phyloP scores from a whole-genome alignment of 2,797 vertebrate species.

The Enteromius radiatus region DNA sequence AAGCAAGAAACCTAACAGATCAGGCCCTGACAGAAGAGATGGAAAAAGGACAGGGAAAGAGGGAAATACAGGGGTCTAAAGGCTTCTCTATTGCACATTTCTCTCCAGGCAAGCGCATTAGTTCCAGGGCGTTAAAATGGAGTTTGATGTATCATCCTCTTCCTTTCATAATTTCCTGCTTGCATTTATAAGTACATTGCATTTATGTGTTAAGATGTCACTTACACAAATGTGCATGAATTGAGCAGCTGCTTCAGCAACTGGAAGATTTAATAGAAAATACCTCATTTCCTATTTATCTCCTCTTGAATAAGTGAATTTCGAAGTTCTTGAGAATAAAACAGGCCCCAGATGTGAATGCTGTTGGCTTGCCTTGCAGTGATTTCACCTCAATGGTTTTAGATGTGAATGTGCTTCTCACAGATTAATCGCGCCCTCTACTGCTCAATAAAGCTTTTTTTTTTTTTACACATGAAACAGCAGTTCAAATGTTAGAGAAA shows the following conservation, averaged over 20 bases:
- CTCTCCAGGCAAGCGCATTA: constrained; percentile 40
- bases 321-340: constrained; percentile 1
- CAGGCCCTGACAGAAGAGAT: constrained; percentile 28
- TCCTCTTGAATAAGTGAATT: neutral
- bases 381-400: neutral
- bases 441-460: neutral
- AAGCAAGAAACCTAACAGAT: neutral
- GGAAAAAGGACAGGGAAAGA: constrained; percentile 18
- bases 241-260: neutral
- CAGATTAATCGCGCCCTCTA: constrained; percentile 31
- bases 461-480: neutral
- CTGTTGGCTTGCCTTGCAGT: neutral
- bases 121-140: constrained; percentile 46
- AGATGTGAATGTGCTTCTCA: neutral
- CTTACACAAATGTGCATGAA: neutral
- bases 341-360: constrained; percentile 10
- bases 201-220: neutral
- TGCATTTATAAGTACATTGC: neutral
- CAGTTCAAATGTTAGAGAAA: neutral
- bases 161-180: constrained; percentile 12
- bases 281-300: neutral
- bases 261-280: no score
- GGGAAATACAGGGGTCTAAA: constrained; percentile 27
- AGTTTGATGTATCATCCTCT: constrained; percentile 3
- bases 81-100: constrained; percentile 21